These are phyloP conservation scores for Athalia circularis DNA, from an alignment of 2,888 invertebrate species.

Conservation along the genomic window DNA sequence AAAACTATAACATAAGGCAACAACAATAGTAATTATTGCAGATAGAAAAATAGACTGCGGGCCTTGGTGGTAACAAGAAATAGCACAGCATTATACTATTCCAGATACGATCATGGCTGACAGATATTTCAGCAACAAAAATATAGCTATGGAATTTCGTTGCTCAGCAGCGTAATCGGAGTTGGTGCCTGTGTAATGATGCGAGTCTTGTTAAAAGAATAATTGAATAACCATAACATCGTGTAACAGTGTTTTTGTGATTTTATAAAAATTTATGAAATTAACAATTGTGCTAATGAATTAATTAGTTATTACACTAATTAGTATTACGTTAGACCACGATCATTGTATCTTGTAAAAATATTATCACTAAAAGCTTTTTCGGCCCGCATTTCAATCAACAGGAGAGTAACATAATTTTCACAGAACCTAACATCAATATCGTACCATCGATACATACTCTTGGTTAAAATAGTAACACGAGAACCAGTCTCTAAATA, in stretches of 20 bases:
- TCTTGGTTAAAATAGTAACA: conserved; percentile 43
- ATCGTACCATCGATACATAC: conserved; percentile 44
- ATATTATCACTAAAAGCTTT: conserved; percentile 62
- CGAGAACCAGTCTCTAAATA: conserved; percentile 64
- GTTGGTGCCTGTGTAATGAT: conserved; percentile 26
- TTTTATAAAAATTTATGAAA: conserved; percentile 35
- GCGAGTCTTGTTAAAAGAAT: conserved; percentile 38
- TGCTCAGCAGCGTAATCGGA: conserved; percentile 2
- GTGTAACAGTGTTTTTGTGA: conserved; percentile 32
- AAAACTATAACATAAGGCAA: conserved; percentile 60
- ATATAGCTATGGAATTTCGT: not conserved
- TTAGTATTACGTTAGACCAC: conserved; percentile 32
- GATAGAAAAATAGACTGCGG: conserved; percentile 30
- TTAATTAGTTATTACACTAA: conserved; percentile 34
- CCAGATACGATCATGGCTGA: conserved; percentile 26
- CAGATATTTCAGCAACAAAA: conserved; percentile 16
- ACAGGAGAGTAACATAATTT: conserved; percentile 21
- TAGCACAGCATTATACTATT: conserved; percentile 35
- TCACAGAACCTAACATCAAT: conserved; percentile 21
- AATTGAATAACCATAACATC: conserved; percentile 21
- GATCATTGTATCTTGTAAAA: conserved; percentile 51
- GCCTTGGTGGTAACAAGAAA: conserved; percentile 26
- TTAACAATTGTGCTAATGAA: conserved; percentile 30
- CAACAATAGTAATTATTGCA: conserved; percentile 44
- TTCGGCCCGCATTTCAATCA: conserved; percentile 51